Percentiles rank a stretch among this genome's conserved stretches.
These are phyloP conservation scores for Habropoda laboriosa DNA, from an alignment of 1,140 invertebrate genomes.

Conservation along the genomic window DNA sequence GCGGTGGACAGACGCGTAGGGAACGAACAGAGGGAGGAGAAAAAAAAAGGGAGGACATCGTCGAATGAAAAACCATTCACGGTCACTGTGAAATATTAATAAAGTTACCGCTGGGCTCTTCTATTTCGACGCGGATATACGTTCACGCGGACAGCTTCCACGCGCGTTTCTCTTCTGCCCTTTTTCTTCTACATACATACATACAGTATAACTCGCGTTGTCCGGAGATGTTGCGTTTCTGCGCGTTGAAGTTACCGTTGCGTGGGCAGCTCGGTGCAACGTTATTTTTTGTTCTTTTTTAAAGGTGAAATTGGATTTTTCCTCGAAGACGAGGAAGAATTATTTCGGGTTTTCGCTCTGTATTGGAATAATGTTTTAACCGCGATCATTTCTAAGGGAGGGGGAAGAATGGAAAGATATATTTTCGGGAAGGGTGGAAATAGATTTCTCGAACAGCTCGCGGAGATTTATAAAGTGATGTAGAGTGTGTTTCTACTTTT, in stretches of 20 bases:
- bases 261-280: background rate
- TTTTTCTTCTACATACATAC: no score
- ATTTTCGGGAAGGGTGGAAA: no score
- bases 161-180: background rate
- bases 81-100: conserved; percentile 31
- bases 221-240: background rate
- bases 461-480: no score
- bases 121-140: background rate
- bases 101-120: background rate
- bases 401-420: no score
- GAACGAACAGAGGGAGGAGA: background rate
- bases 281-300: no score
- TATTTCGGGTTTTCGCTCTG: no score
- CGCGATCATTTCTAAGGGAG: no score
- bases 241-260: background rate
- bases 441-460: no score
- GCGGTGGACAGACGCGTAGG: background rate
- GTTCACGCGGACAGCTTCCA: background rate
- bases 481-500: no score
- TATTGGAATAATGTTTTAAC: no score
- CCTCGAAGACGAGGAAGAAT: no score
- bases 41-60: background rate
- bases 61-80: conserved; percentile 17
- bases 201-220: no score
- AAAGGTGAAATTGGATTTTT: background rate